These are phyloP conservation scores for Cabera pusaria DNA, from an alignment of 2,888 invertebrate genomes.

Conservation along the genomic window DNA sequence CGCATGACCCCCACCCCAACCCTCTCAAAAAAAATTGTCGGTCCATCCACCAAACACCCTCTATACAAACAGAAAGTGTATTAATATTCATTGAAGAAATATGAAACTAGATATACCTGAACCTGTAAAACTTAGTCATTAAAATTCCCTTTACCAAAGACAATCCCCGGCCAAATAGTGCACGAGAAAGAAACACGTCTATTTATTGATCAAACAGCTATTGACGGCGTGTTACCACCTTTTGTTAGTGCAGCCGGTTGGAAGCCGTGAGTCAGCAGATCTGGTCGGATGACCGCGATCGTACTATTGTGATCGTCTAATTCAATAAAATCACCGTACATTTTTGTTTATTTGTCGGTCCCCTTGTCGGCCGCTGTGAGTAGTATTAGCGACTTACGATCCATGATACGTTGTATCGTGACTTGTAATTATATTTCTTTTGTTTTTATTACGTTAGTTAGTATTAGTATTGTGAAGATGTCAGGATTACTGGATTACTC, in stretches of 20 bases:
- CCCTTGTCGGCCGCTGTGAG: constrained; percentile 66
- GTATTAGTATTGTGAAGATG: constrained; percentile 22
- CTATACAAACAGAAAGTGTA: too few species aligned
- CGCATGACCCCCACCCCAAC: too few species aligned
- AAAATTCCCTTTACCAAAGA: too few species aligned
- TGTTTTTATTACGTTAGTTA: constrained; percentile 35
- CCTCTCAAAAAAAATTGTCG: too few species aligned
- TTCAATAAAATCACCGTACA: constrained; percentile 81
- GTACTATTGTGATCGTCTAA: constrained; percentile 78
- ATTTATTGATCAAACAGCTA: constrained; percentile 78
- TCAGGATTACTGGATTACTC: constrained; percentile 31
- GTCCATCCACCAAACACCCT: too few species aligned
- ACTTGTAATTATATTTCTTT: constrained; percentile 52
- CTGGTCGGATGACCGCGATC: constrained; percentile 48
- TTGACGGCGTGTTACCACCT: constrained; percentile 80
- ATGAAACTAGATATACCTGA: too few species aligned
- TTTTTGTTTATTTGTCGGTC: constrained; percentile 79
- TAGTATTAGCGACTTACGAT: constrained; percentile 65
- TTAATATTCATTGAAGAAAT: too few species aligned
- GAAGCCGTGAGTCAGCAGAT: constrained; percentile 72
- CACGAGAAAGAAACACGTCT: constrained; percentile 55
- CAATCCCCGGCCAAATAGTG: constrained; percentile 33
- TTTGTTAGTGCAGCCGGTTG: constrained; percentile 63
- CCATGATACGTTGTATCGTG: constrained; percentile 60
- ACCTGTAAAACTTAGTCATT: too few species aligned